Evolutionary conservation across 1,140 invertebrate species (phyloP).

Genomic region (Homalodisca vitripennis): DNA sequence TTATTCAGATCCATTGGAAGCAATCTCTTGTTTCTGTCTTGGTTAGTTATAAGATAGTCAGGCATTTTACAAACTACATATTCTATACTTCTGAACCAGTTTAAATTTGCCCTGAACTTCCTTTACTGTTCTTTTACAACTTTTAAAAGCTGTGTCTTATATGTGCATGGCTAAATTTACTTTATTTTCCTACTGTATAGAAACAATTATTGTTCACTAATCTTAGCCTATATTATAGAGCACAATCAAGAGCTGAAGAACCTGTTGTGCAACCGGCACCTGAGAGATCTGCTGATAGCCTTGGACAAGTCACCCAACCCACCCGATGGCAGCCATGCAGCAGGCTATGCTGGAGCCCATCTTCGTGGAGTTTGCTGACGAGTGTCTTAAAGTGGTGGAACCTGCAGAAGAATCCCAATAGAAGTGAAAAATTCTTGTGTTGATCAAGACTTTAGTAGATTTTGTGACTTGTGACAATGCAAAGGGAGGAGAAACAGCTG

Average conservation of each 20-base stretch:
- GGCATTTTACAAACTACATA: background rate
- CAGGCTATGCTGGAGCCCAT: constrained; percentile 74
- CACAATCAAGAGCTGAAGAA: constrained; percentile 57
- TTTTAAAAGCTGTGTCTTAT: constrained; percentile 19
- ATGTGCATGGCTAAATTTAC: constrained; percentile 40
- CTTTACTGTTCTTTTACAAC: background rate
- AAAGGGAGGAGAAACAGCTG: constrained; percentile 89
- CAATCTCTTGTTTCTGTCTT: too few species aligned
- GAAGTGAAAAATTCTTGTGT: background rate
- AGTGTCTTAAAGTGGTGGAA: constrained; percentile 67
- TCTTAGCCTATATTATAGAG: constrained; percentile 45
- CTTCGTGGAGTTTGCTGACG: constrained; percentile 75
- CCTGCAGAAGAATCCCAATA: constrained; percentile 28
- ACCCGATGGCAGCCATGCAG: constrained; percentile 56
- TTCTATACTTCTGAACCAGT: background rate
- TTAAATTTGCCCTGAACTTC: background rate
- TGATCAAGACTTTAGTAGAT: background rate
- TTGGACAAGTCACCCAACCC: constrained; percentile 60
- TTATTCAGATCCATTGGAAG: too few species aligned
- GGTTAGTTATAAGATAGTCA: background rate
- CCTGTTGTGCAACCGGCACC: constrained; percentile 65
- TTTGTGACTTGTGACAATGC: constrained; percentile 53
- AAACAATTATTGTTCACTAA: constrained; percentile 25
- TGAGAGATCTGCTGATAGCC: constrained; percentile 58
- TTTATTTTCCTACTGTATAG: background rate